phyloP scores from a whole-genome alignment of 2,888 invertebrate genomes.

The Luperina nickerlii region DNA sequence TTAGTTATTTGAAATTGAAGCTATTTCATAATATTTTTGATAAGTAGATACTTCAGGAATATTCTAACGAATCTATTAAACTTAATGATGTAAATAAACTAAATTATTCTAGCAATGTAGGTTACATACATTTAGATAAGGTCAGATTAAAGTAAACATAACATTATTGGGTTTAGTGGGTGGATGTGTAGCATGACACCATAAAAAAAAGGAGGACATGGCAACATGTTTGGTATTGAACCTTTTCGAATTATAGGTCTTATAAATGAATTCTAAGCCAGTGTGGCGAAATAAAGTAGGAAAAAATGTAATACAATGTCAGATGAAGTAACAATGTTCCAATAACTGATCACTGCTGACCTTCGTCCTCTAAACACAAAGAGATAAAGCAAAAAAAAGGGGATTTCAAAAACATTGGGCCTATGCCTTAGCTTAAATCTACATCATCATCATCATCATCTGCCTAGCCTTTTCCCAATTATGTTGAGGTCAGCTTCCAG shows the following conservation, averaged over 20 bases:
- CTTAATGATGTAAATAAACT: not conserved
- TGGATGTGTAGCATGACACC: constrained; percentile 30
- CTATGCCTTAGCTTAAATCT: too few species aligned
- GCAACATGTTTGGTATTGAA: constrained; percentile 1
- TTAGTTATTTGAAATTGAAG: not conserved
- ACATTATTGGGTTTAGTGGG: constrained; percentile 36
- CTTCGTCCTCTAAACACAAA: constrained; percentile 55
- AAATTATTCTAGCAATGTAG: constrained; percentile 35
- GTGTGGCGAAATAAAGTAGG: not conserved
- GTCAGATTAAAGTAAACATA: constrained; percentile 28
- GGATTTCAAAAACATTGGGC: constrained; percentile 33
- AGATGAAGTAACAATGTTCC: constrained; percentile 3
- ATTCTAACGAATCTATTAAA: constrained; percentile 9
- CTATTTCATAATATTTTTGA: not conserved
- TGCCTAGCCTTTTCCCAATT: too few species aligned
- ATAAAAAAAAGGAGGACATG: not conserved
- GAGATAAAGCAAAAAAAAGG: constrained; percentile 47
- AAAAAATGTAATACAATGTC: not conserved
- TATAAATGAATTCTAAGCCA: not conserved
- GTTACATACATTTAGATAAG: constrained; percentile 44
- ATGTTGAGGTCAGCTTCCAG: too few species aligned
- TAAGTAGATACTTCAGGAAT: not conserved
- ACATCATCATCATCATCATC: too few species aligned
- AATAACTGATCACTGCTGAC: constrained; percentile 23
- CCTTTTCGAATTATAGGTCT: not conserved